Base-by-base conservation (phyloP, 2,797 vertebrate species). In the Calcarius lapponicus region DNA sequence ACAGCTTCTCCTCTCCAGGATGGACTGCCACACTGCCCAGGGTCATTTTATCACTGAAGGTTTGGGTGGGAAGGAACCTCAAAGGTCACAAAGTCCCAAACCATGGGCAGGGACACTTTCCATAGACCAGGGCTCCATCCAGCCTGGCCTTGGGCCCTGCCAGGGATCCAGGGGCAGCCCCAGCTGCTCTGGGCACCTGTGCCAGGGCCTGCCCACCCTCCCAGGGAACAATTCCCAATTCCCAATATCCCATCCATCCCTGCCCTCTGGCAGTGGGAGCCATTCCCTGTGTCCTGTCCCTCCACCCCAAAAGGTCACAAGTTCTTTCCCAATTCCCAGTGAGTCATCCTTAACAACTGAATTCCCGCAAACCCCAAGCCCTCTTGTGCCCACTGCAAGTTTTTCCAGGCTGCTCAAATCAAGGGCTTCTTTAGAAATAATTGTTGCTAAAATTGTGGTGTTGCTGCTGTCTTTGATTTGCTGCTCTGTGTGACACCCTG, bases 111-210 rank as follows among this genome's bases (percentile, higher is more conserved):
- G 32, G 71, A 57, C 57, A 15, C 4, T 10, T 69, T 10, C 56
- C 36, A 25, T 1, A 9, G 11, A 14, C 32, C 71, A 70, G 57
- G 13, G 15, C 10, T 34, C 12, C 3, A 2, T 29, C 34, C 87
- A 51, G 1, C 17, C 50, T 26, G 57, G 20, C 64, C 36, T 51
- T 5, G 50, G 5, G 0, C 25, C 26, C 3, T 31, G 0, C 20
- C 58, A 76, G 51, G 57, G 72, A 13, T 83, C 53, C 78, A 69
- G 32, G 29, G 32, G 6, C 32, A 82, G 50, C 43, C 64, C 2
- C 50, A 82, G 71, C 42, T 62, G 0, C 47, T 67, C 47, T 60
- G 69, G 43, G 15, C 22, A 80, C 24, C 58, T 51, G 51, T 29
- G 32, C 32, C 67, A 40, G 75, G 51, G 13, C 24, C 28, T 87